Percentiles rank a stretch among this genome's conserved stretches.
Conservation (phyloP, 2,888 invertebrate species). For the Metopia argyrocephala region DNA sequence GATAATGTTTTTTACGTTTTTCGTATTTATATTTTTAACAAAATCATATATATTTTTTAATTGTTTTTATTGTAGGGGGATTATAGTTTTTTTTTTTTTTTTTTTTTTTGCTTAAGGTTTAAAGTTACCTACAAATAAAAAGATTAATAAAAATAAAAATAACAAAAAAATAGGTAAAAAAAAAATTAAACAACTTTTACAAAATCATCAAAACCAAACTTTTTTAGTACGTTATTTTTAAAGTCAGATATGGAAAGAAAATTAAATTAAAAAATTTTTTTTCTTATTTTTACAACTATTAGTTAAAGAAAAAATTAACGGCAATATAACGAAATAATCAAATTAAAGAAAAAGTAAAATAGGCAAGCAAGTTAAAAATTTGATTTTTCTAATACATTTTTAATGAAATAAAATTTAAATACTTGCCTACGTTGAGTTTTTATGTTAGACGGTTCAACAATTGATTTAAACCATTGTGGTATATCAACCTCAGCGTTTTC, state of each 20-base stretch:
- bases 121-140: constrained; percentile 79
- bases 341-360: neutral
- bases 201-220: constrained; percentile 61
- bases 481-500: constrained; percentile 86
- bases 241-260: neutral
- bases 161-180: constrained; percentile 67
- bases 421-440: constrained; percentile 77
- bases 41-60: constrained; percentile 66
- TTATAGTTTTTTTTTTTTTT: constrained; percentile 46
- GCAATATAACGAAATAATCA: neutral
- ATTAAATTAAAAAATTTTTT: constrained; percentile 26
- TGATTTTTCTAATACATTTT: constrained; percentile 13
- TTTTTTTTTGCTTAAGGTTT: constrained; percentile 70
- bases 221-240: constrained; percentile 33
- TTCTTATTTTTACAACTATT: constrained; percentile 33
- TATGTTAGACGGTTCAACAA: constrained; percentile 80
- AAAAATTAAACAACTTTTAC: constrained; percentile 54
- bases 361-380: constrained; percentile 47
- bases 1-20: constrained; percentile 61
- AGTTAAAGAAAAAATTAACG: constrained; percentile 24
- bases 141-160: constrained; percentile 74
- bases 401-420: neutral
- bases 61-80: constrained; percentile 65
- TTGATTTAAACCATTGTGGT: constrained; percentile 89
- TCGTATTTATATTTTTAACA: constrained; percentile 43